Base-by-base conservation (phyloP, 2,888 invertebrate species). In the Pyrrhia umbra region DNA sequence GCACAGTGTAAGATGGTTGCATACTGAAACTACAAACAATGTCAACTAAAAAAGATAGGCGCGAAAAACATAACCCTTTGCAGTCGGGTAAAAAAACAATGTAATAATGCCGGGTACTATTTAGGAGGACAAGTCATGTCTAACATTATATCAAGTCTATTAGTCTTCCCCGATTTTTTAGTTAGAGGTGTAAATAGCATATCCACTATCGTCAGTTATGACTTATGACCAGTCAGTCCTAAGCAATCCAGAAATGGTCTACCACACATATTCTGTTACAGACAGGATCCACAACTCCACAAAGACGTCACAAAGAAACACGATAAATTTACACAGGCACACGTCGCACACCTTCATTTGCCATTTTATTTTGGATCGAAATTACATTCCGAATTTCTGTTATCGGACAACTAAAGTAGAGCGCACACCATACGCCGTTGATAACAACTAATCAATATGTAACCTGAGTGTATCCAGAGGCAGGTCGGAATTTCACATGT, bases 321-420 rank as follows among this genome's bases (percentile, higher is more conserved):
- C 21, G 6, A 8, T 18, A 18, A 39, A 30, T 21, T 37, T 40
- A 6, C 5, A 40, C 1, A 58, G 2, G 15, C n/a, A 37, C 10
- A 21, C 34, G 23, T 30, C n/a, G 42, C 51, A 49, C 39, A 37
- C 20, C 20, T 40, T 34, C 2, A 61, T 52, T 54, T 46, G 49
- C 37, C 42, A 62, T 60, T 64, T 71, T 73, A 68, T 76, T 65
- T 52, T 54, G 59, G 58, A 15, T 57, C 59, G 46, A 60, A 67
- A 68, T 60, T 56, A 57, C 43, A 54, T 69, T 49, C 43, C 60
- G 27, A 64, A 75, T 58, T 46, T 62, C 50, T 60, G 68, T 80
- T 82, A 84, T 84, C 83, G 71, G 72, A 30, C 75, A 75, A 59
- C 54, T 43, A 66, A 84, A 81, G 62, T 78, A 55, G 78, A 68